Conservation (phyloP, 2,888 invertebrate species). For the Rhamphomyia laevipes region DNA sequence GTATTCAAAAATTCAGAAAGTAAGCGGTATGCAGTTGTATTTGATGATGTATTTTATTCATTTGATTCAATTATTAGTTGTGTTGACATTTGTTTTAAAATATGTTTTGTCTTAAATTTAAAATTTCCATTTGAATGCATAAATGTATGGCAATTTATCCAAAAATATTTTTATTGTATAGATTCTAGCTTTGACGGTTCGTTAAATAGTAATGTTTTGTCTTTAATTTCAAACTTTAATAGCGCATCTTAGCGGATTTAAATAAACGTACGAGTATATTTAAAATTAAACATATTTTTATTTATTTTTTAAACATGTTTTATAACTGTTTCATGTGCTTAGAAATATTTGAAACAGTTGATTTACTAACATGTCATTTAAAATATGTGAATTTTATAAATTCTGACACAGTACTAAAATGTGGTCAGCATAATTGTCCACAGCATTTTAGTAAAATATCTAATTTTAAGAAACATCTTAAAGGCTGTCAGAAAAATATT, state of each 20-base stretch:
- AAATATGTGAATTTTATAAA: not conserved
- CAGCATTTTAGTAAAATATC: not conserved
- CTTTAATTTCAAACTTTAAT: too few species aligned
- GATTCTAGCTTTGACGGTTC: too few species aligned
- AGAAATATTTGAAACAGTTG: not conserved
- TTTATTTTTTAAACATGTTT: not conserved
- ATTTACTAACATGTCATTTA: not conserved
- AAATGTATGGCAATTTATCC: conserved; percentile 6
- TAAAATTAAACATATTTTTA: too few species aligned
- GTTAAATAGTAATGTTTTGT: too few species aligned
- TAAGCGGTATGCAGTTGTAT: too few species aligned
- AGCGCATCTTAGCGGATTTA: too few species aligned
- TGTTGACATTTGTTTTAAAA: conserved; percentile 1
- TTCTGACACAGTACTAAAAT: not conserved
- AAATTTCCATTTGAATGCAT: conserved; percentile 3
- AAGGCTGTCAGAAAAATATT: not conserved
- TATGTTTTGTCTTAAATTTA: conserved; percentile 3
- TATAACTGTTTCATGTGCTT: not conserved
- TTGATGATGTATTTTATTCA: too few species aligned
- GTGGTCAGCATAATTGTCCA: not conserved
- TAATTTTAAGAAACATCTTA: not conserved
- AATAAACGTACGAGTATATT: too few species aligned
- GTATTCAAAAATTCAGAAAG: too few species aligned
- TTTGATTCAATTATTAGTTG: too few species aligned
- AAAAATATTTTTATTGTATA: conserved; percentile 2